A percentile compares a stretch with the other conserved stretches of the same genome.
phyloP scores from a whole-genome alignment of 1,140 invertebrate species.

The Drosophila melanica region DNA sequence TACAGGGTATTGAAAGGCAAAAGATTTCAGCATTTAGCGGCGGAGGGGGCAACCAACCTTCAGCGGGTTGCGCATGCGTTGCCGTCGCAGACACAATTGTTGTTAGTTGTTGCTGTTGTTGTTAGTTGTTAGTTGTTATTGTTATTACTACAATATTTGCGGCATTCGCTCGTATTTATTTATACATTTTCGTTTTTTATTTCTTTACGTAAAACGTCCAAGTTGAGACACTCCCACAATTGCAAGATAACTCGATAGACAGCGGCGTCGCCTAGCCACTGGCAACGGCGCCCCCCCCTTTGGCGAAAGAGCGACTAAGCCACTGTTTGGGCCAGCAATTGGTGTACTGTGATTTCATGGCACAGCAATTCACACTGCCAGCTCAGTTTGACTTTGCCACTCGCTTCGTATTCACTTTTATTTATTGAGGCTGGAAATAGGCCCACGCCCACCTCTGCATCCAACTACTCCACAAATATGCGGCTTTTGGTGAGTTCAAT shows the following conservation, averaged over 20 bases:
- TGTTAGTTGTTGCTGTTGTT: constrained; percentile 5
- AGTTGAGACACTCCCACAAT: constrained; percentile 82
- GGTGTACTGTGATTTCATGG: constrained; percentile 76
- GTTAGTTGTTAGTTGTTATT: constrained; percentile 26
- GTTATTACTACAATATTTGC: constrained; percentile 79
- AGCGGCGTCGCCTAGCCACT: constrained; percentile 36
- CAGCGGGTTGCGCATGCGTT: constrained; percentile 64
- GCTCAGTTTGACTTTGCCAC: constrained; percentile 79
- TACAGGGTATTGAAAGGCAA: constrained; percentile 29
- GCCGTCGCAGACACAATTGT: not conserved
- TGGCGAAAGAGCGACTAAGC: no score
- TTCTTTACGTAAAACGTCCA: constrained; percentile 80
- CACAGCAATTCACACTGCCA: constrained; percentile 77
- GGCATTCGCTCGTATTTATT: constrained; percentile 72
- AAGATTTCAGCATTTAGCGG: constrained; percentile 20
- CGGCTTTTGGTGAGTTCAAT: constrained; percentile 62
- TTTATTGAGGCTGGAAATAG: constrained; percentile 25
- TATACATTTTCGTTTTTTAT: constrained; percentile 68
- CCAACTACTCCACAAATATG: constrained; percentile 33
- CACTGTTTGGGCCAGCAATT: constrained; percentile 34
- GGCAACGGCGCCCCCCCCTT: constrained; percentile 13
- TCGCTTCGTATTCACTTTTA: constrained; percentile 55
- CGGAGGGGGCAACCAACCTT: constrained; percentile 62
- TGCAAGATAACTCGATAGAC: constrained; percentile 67
- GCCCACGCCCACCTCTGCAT: constrained; percentile 18